Evolutionary conservation across 92 coral and sea anemone genomes (phyloP), one percentile per base, ranked within the genome.

Genomic region (Porites lobata): DNA sequence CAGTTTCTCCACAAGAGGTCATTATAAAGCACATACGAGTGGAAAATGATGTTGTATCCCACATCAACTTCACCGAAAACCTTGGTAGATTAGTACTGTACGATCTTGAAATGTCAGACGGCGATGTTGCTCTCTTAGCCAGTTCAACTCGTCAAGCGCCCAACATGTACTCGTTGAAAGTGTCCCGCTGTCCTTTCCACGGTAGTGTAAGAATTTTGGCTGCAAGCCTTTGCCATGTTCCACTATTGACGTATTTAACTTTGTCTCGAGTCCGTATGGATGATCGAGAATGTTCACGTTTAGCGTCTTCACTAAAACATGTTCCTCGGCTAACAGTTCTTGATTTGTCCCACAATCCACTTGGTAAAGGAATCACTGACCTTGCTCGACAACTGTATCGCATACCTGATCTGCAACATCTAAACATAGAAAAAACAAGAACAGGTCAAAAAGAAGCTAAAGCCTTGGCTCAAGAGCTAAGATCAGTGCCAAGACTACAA

Each of bases 191-290:
- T n/a, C 70, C 15, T 17, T 64, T 78, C 38, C 53, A 78, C 1
- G 57, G 32, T 9, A 29, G 82, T 32, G 17, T 78, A 22, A 17
- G 58, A 0, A 38, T 10, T n/a, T 32, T 78, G 7, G 70, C 57
- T 78, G 71, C 38, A 62, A 78, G 18, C 32, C 70, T 78, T 62
- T 8, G 69, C 70, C 29, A 38, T 8, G 71, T 43, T 56, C 82
- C 71, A 38, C 82, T 22, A 3, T 24, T 78, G 82, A 38, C 56
- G 13, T 11, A 38, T 22, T 47, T 78, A 19, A 18, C 56, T 13
- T 64, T 78, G 54, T 62, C 56, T 62, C 53, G 68, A 62, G 82
- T 78, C 12, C 26, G 70, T 61, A 78, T 78, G 70, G 82, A 65
- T 18, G 15, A 62, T 18, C 70, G 43, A 61, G 82, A 61, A 14